phyloP scores from a whole-genome alignment of 2,888 invertebrate genomes.

The Chrysolina haemoptera region DNA sequence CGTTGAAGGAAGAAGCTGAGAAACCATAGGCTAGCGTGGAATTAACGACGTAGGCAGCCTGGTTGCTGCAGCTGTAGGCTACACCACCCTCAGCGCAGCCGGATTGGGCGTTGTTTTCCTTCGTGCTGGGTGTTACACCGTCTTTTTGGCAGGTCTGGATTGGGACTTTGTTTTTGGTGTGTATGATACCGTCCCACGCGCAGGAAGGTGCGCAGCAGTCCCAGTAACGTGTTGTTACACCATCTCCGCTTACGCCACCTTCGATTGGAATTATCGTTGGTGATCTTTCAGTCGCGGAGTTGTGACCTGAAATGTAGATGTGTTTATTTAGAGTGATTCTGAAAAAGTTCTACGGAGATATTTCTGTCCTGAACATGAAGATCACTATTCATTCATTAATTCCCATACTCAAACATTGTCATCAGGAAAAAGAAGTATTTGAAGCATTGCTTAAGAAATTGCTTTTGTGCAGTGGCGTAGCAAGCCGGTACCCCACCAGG shows the following conservation, averaged over 20 bases:
- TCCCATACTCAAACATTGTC: too few species aligned
- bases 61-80: slow-evolving; percentile 33
- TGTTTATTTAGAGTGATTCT: not conserved
- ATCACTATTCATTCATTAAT: too few species aligned
- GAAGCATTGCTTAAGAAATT: too few species aligned
- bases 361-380: too few species aligned
- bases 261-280: slow-evolving; percentile 35
- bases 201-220: slow-evolving; percentile 52
- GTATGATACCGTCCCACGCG: slow-evolving; percentile 25
- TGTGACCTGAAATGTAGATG: not conserved
- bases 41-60: slow-evolving; percentile 37
- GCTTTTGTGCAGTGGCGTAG: too few species aligned
- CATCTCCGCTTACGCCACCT: slow-evolving; percentile 47
- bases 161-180: slow-evolving; percentile 28
- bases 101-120: slow-evolving; percentile 25
- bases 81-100: slow-evolving; percentile 30
- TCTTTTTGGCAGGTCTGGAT: slow-evolving; percentile 34
- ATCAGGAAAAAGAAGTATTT: too few species aligned
- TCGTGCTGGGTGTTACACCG: slow-evolving; percentile 23
- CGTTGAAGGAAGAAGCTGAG: slow-evolving; percentile 40
- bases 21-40: slow-evolving; percentile 30
- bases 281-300: not conserved
- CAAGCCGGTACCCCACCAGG: too few species aligned
- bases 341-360: too few species aligned
- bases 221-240: slow-evolving; percentile 51